These are phyloP conservation scores for Acinonyx jubatus DNA, from an alignment of 2,113 vertebrate genomes.

Conservation along the genomic window DNA sequence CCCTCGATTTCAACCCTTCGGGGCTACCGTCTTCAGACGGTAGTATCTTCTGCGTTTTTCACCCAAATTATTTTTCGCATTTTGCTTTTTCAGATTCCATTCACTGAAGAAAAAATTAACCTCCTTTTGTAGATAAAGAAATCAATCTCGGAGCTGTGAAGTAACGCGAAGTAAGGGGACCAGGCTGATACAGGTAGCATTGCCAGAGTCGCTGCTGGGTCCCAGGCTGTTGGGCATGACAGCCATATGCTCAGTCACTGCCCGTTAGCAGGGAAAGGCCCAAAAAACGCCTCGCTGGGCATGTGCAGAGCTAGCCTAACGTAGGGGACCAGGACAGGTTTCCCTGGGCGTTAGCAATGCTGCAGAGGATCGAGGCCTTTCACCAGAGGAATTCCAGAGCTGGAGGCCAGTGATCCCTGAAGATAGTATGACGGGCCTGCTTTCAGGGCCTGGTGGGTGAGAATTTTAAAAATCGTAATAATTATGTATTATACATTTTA, in stretches of 20 bases:
- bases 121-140: not conserved
- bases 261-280: not conserved
- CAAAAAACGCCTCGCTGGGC: fast-evolving
- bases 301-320: not conserved
- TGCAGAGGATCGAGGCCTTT: not conserved
- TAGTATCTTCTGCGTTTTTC: not conserved
- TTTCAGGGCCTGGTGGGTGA: not conserved
- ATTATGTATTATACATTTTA: not conserved
- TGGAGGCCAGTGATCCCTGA: not conserved
- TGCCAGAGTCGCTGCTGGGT: fast-evolving
- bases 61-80: not conserved
- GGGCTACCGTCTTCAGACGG: too few relatives aligned
- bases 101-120: not conserved
- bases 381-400: fast-evolving
- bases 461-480: not conserved
- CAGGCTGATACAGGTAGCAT: fast-evolving
- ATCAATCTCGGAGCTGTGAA: not conserved
- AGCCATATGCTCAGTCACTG: not conserved
- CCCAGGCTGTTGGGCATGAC: fast-evolving
- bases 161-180: not conserved
- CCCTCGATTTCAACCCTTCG: not conserved
- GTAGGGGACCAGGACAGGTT: not conserved
- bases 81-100: not conserved
- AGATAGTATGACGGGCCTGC: too few relatives aligned
- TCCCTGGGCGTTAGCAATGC: not conserved